Conservation (phyloP, 2,888 invertebrate genomes). For the Eurytoma adleriae region DNA sequence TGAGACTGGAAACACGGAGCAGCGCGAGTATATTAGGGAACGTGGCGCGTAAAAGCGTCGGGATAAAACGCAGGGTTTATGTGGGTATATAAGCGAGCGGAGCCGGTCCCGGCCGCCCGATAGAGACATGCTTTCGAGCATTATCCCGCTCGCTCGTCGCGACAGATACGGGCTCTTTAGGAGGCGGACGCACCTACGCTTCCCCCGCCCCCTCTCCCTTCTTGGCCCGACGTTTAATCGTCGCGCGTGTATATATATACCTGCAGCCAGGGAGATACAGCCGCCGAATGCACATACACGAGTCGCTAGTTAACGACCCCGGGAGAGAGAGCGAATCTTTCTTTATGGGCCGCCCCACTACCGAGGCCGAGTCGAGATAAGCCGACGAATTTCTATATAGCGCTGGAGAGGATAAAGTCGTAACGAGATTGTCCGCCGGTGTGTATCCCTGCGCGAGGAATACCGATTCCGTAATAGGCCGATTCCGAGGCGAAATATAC, state of each 20-base stretch:
- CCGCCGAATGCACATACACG: constrained; percentile 4
- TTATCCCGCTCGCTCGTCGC: constrained; percentile 67
- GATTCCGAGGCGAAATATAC: not conserved
- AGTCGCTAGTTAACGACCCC: constrained; percentile 36
- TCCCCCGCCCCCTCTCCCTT: constrained; percentile 48
- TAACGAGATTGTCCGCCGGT: not conserved
- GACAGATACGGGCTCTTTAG: constrained; percentile 70
- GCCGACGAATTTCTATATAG: constrained; percentile 18
- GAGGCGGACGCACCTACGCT: constrained; percentile 64
- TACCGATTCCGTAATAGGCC: too few species aligned
- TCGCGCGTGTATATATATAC: not conserved
- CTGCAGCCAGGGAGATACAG: too few species aligned
- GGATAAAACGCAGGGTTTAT: constrained; percentile 75
- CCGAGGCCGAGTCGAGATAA: constrained; percentile 19
- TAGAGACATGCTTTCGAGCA: constrained; percentile 75
- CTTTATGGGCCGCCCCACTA: constrained; percentile 24
- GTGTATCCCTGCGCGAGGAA: too few species aligned
- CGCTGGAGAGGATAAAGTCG: not conserved
- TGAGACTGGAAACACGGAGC: constrained; percentile 28
- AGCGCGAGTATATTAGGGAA: constrained; percentile 66
- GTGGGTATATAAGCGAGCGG: constrained; percentile 59
- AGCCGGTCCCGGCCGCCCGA: constrained; percentile 59
- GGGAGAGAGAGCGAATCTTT: constrained; percentile 19
- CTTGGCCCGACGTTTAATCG: constrained; percentile 60
- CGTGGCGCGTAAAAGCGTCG: constrained; percentile 72